Evolutionary conservation across 2,113 vertebrate genomes (phyloP).

Genomic region (Rhabdomys dilectus): DNA sequence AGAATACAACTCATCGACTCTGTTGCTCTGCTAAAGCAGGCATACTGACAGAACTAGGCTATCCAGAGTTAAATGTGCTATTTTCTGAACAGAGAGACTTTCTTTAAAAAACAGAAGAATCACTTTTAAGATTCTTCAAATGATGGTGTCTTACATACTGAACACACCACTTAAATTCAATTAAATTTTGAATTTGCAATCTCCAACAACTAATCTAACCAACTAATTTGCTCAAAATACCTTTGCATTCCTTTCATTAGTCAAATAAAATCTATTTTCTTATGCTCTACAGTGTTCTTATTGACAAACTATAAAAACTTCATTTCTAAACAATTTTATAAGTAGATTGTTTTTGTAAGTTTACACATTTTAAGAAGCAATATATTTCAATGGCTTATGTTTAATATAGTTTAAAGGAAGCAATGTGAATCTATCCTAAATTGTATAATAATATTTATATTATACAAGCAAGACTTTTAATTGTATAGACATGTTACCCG

Average conservation of each 20-base stretch:
- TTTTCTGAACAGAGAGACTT: constrained; percentile 70
- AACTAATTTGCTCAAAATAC: constrained; percentile 60
- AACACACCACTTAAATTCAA: constrained; percentile 78
- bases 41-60: constrained; percentile 74
- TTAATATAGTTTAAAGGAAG: constrained; percentile 13
- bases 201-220: not conserved
- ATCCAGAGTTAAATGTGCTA: constrained; percentile 64
- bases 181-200: constrained; percentile 70
- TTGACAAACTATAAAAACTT: constrained; percentile 72
- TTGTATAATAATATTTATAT: not conserved
- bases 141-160: constrained; percentile 64
- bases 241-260: constrained; percentile 59
- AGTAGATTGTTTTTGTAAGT: not conserved
- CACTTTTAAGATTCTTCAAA: constrained; percentile 71
- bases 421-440: not conserved
- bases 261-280: constrained; percentile 64
- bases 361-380: constrained; percentile 11
- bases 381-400: constrained; percentile 34
- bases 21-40: constrained; percentile 56
- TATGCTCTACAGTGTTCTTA: constrained; percentile 58
- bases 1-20: constrained; percentile 72
- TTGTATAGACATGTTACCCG: not conserved
- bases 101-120: constrained; percentile 31
- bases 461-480: not conserved
- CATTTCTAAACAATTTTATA: constrained; percentile 65